Base-by-base conservation (phyloP, 2,797 vertebrate genomes). In the Amniataba percoides region DNA sequence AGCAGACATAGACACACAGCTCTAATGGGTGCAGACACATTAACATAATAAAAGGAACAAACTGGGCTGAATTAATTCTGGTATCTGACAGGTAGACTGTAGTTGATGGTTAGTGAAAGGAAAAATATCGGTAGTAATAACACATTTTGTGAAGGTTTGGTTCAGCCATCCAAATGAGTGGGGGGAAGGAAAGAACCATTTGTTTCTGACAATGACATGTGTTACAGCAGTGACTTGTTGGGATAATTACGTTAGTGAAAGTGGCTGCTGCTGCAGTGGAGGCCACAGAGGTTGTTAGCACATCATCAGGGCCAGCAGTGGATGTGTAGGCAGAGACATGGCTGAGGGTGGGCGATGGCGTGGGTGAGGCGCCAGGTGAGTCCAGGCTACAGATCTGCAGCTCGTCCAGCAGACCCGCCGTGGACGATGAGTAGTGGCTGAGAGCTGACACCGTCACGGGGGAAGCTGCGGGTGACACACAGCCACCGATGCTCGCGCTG, bases 161-260 rank as follows among this genome's bases (percentile, higher is more conserved):
- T 71, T 86, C 80, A 82, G 78, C 74, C 81, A 83, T 87, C 81
- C 74, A 77, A 80, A 70, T 74, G 66, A 82, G 80, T 65, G 31
- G 34, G 10, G 63, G 68, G 53, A 56, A 53, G 48, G 40, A 51
- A 25, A 58, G 68, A 59, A 74, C 42, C 66, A 21, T 74, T 83
- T 78, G 52, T 67, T 86, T 74, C 64, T 70, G 80, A 59, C 75
- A 85, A 74, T 88, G 70, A 64, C 79, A 81, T 91, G 66, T 80
- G 89, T 77, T 84, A 91, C 82, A 34, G 65, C 86, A 70, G 85
- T 89, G 90, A 88, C 87, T 90, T 80, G 86, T 81, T 74, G 90
- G 57, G 92, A 96, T 97, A 97, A 97, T 97, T 97, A 97, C 96
- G 90, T 95, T 96, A 95, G 96, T 96, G 86, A 93, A 90, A 94